A percentile compares a stretch with the other conserved stretches of the same genome.
Conservation (phyloP, 2,888 invertebrate genomes). For the Sminthurides aquaticus region DNA sequence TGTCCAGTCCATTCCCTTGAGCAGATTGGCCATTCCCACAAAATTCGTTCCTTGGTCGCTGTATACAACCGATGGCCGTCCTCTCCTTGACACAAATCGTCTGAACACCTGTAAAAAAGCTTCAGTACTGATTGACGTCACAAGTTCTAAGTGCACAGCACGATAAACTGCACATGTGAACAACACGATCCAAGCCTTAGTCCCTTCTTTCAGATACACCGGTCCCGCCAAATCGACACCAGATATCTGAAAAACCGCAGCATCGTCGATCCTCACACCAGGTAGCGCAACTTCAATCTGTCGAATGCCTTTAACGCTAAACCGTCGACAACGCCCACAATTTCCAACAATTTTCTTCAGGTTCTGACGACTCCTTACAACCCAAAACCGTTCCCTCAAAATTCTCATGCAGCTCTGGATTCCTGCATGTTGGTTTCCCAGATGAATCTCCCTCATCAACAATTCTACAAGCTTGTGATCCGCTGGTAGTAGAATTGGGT, state of each 20-base stretch:
- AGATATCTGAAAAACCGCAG: slow-evolving; percentile 42
- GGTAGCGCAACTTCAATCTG: slow-evolving; percentile 36
- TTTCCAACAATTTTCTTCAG: neutral
- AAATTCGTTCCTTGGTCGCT: slow-evolving; percentile 48
- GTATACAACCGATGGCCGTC: too few species aligned
- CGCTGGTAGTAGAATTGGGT: neutral
- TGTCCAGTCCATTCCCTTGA: slow-evolving; percentile 53
- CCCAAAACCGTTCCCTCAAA: too few species aligned
- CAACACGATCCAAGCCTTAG: slow-evolving; percentile 45
- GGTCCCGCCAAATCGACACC: slow-evolving; percentile 47
- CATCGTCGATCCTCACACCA: slow-evolving; percentile 42
- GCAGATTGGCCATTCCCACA: slow-evolving; percentile 46
- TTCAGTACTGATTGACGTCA: slow-evolving; percentile 43
- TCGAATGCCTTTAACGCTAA: neutral
- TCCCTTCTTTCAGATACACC: slow-evolving; percentile 38
- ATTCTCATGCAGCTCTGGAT: neutral
- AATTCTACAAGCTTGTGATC: neutral
- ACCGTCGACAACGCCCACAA: neutral
- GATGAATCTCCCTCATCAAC: neutral
- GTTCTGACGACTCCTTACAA: neutral
- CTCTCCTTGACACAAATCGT: slow-evolving; percentile 45
- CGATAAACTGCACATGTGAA: slow-evolving; percentile 47
- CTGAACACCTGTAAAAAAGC: slow-evolving; percentile 44
- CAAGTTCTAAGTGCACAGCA: too few species aligned
- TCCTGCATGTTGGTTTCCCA: neutral